phyloP scores from a whole-genome alignment of 2,113 vertebrate species.

The Himantopus leucocephalus region DNA sequence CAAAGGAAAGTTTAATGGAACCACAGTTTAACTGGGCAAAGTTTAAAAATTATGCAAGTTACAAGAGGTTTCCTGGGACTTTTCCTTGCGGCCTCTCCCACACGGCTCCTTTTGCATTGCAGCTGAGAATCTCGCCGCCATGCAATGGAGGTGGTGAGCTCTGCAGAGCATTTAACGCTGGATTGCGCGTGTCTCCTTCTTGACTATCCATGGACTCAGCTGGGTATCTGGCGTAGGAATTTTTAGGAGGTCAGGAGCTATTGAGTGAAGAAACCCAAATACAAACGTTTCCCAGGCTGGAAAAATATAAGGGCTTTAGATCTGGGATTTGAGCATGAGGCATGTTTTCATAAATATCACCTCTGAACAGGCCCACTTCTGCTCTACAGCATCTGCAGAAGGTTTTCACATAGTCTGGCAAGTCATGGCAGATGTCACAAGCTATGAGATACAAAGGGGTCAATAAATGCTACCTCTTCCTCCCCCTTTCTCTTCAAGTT shows the following conservation, averaged over 20 bases:
- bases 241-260: background rate
- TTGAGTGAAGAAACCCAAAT: background rate
- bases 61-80: background rate
- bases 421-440: background rate
- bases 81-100: background rate
- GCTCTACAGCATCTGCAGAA: background rate
- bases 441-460: background rate
- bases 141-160: background rate
- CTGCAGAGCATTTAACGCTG: background rate
- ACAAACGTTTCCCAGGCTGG: background rate
- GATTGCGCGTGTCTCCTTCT: background rate
- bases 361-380: background rate
- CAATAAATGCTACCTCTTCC: background rate
- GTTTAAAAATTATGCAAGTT: background rate
- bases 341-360: background rate
- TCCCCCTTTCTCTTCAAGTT: background rate
- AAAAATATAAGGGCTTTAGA: background rate
- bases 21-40: conserved; percentile 13
- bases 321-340: background rate
- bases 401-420: background rate
- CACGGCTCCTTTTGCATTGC: rapidly evolving
- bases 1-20: conserved; percentile 34
- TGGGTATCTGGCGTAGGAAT: background rate
- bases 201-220: background rate
- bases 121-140: background rate